Evolutionary conservation across 2,797 vertebrate genomes (phyloP).

Genomic region (Carapus acus): DNA sequence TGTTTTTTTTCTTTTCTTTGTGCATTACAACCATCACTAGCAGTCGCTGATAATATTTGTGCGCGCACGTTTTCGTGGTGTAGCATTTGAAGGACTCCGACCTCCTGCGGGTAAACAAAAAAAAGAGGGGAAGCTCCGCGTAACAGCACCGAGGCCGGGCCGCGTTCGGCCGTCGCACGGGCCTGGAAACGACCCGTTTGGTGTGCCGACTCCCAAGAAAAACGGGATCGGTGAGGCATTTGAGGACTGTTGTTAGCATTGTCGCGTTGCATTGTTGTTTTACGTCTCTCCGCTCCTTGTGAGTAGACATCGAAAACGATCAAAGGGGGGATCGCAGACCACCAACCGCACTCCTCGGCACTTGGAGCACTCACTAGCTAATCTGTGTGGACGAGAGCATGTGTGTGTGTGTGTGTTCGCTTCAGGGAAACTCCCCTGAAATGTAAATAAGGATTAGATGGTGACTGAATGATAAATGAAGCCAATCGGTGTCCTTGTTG

Average conservation of each 20-base stretch:
- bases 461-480: conserved; percentile 23
- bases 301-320: conserved; percentile 35
- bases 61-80: conserved; percentile 26
- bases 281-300: conserved; percentile 43
- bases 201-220: conserved; percentile 27
- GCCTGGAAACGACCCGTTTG: conserved; percentile 34
- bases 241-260: conserved; percentile 37
- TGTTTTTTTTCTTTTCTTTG: conserved; percentile 58
- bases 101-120: conserved; percentile 46
- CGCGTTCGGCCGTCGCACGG: too few relatives aligned
- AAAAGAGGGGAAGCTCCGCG: conserved; percentile 33
- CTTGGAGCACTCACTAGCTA: too few relatives aligned
- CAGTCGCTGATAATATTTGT: conserved; percentile 48
- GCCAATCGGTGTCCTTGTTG: conserved; percentile 11
- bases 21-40: conserved; percentile 57
- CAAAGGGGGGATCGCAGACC: conserved; percentile 32
- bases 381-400: too few relatives aligned
- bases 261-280: conserved; percentile 39
- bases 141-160: conserved; percentile 36
- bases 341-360: conserved; percentile 39
- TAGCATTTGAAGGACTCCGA: conserved; percentile 35
- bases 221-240: conserved; percentile 24
- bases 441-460: too few relatives aligned
- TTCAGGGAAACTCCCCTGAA: too few relatives aligned
- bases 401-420: too few relatives aligned